Evolutionary conservation across 2,797 vertebrate genomes (phyloP).

Genomic region (Helarctos malayanus): DNA sequence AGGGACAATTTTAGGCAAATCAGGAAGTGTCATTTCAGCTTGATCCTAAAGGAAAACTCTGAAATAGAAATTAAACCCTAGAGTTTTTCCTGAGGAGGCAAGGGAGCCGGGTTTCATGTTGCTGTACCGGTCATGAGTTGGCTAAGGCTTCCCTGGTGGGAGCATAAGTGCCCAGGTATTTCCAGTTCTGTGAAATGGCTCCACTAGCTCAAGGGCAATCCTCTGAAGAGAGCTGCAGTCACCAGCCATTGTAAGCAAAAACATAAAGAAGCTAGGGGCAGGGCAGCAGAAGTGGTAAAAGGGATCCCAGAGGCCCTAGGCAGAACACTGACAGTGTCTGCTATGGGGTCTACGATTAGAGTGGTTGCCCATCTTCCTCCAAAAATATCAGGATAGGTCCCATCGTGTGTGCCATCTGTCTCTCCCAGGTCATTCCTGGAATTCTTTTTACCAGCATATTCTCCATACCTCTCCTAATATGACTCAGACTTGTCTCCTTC

Average conservation of each 20-base stretch:
- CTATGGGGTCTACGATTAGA: neutral
- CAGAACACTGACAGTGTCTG: neutral
- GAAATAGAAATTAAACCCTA: neutral
- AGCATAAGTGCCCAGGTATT: neutral
- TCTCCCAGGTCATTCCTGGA: neutral
- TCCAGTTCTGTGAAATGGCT: neutral
- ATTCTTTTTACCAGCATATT: neutral
- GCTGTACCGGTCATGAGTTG: no score
- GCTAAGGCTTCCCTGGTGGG: neutral
- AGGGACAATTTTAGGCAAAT: neutral
- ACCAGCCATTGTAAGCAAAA: neutral
- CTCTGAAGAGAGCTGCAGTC: neutral
- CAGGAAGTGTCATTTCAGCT: neutral
- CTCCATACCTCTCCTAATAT: neutral
- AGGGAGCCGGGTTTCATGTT: neutral
- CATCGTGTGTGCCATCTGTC: neutral
- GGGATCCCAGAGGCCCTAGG: neutral
- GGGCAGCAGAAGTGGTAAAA: neutral
- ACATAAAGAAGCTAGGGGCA: neutral
- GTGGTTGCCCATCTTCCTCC: neutral
- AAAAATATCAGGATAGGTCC: neutral
- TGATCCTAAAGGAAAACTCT: neutral
- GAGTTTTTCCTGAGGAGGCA: neutral
- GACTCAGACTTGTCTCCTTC: neutral
- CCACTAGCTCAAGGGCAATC: neutral